Evolutionary conservation across 2,888 invertebrate genomes (phyloP).

Genomic region (Noctua fimbriata): DNA sequence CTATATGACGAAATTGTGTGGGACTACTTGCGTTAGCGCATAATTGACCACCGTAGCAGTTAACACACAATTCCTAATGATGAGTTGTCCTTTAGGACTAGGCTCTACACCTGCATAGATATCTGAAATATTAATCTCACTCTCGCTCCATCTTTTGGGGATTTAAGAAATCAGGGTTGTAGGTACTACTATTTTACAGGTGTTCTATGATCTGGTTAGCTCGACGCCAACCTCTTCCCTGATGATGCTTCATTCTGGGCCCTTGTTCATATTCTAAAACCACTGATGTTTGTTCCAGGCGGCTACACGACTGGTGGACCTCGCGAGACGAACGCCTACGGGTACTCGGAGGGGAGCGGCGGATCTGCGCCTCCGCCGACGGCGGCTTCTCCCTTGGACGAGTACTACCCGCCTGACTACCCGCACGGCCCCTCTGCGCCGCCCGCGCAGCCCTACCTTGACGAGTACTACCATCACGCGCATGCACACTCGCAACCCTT

Average conservation of each 20-base stretch:
- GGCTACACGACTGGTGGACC: constrained; percentile 90
- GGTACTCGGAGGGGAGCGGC: constrained; percentile 85
- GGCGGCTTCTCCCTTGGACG: constrained; percentile 89
- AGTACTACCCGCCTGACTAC: constrained; percentile 88
- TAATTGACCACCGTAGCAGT: background rate
- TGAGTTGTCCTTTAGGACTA: background rate
- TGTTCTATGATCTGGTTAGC: background rate
- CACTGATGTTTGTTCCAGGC: constrained; percentile 77
- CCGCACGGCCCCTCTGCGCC: constrained; percentile 87
- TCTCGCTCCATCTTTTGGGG: background rate
- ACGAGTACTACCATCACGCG: constrained; percentile 94
- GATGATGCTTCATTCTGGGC: background rate
- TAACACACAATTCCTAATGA: background rate
- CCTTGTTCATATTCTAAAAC: constrained; percentile 10
- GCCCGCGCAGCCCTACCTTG: constrained; percentile 91
- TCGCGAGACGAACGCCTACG: constrained; percentile 88
- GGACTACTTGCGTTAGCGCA: background rate
- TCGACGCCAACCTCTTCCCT: background rate
- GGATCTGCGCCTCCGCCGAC: constrained; percentile 81
- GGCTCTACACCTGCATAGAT: background rate
- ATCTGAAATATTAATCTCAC: background rate
- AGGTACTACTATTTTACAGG: no score
- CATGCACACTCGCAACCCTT: constrained; percentile 92
- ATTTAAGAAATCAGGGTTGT: background rate
- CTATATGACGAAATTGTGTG: constrained; percentile 8